These are phyloP conservation scores for Heterodera schachtii DNA, from an alignment of 1,140 invertebrate genomes.

Conservation along the genomic window DNA sequence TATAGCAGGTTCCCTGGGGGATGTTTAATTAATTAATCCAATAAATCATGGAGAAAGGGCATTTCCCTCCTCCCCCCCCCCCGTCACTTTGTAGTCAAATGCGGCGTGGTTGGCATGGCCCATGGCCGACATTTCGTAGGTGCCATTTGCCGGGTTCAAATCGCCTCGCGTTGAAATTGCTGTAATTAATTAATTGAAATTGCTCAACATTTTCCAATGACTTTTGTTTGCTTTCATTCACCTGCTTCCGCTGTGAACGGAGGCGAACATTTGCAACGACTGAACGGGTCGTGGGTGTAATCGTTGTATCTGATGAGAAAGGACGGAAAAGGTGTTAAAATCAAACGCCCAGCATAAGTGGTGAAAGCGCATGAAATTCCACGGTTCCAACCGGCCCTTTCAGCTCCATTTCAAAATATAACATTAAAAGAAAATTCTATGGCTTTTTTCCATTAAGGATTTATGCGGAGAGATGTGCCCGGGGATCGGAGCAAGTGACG, in stretches of 20 bases:
- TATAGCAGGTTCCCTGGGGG: constrained; percentile 67
- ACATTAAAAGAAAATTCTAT: too few relatives aligned
- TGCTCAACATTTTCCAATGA: not conserved
- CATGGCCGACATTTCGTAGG: constrained; percentile 71
- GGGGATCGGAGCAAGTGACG: too few relatives aligned
- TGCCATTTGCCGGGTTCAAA: constrained; percentile 60
- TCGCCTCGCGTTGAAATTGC: constrained; percentile 66
- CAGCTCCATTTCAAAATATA: too few relatives aligned
- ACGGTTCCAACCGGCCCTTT: too few relatives aligned
- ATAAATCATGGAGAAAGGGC: too few relatives aligned
- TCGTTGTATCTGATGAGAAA: constrained; percentile 74
- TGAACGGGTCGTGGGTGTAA: constrained; percentile 74
- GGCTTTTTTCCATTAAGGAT: too few relatives aligned
- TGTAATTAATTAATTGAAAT: constrained; percentile 26
- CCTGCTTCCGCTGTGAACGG: constrained; percentile 75
- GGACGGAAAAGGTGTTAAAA: constrained; percentile 44
- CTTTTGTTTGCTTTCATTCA: constrained; percentile 48
- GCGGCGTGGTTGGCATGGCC: constrained; percentile 74
- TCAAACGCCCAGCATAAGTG: not conserved
- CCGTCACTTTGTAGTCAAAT: constrained; percentile 73
- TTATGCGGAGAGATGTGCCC: too few relatives aligned
- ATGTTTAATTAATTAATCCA: not conserved
- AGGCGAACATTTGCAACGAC: constrained; percentile 75
- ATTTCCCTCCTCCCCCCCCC: too few relatives aligned
- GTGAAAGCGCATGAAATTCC: too few relatives aligned